Percentiles rank a stretch among this genome's conserved stretches.
phyloP scores from a whole-genome alignment of 2,888 invertebrate genomes.

The Hypomecis punctinalis region DNA sequence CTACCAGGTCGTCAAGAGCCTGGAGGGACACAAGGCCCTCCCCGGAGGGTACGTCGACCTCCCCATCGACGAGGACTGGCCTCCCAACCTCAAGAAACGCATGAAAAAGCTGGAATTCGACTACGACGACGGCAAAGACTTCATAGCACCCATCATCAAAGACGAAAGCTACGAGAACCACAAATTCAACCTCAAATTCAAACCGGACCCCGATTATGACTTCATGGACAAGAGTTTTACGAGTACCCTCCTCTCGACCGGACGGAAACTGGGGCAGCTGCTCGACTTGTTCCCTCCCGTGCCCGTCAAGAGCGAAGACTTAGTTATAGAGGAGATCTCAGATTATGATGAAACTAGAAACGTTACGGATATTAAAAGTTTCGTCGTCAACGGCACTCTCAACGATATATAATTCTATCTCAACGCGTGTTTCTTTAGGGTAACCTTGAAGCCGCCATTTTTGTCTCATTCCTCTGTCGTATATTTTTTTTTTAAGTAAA shows the following conservation, averaged over 20 bases:
- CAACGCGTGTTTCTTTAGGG: slow-evolving; percentile 23
- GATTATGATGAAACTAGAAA: slow-evolving; percentile 70
- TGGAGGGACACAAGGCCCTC: slow-evolving; percentile 58
- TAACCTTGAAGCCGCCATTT: too few species aligned
- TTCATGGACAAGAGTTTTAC: slow-evolving; percentile 55
- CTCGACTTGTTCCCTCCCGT: slow-evolving; percentile 70
- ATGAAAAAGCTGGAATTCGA: slow-evolving; percentile 79
- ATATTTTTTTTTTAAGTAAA: too few species aligned
- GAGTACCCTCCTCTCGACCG: slow-evolving; percentile 69
- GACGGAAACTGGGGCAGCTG: slow-evolving; percentile 73
- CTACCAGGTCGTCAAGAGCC: slow-evolving; percentile 74
- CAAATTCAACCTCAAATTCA: slow-evolving; percentile 61
- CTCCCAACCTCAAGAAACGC: slow-evolving; percentile 80
- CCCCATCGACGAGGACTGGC: slow-evolving; percentile 86
- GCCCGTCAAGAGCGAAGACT: slow-evolving; percentile 74
- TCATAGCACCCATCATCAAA: slow-evolving; percentile 72
- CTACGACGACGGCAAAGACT: slow-evolving; percentile 73
- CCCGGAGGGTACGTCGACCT: slow-evolving; percentile 82
- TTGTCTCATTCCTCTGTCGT: too few species aligned
- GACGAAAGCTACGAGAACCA: slow-evolving; percentile 74
- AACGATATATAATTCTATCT: slow-evolving; percentile 57
- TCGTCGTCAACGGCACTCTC: slow-evolving; percentile 68
- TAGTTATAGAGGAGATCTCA: slow-evolving; percentile 73
- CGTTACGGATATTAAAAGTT: slow-evolving; percentile 72
- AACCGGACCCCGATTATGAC: slow-evolving; percentile 53